phyloP scores from a whole-genome alignment of 2,797 vertebrate species.

The Spondyliosoma cantharus region DNA sequence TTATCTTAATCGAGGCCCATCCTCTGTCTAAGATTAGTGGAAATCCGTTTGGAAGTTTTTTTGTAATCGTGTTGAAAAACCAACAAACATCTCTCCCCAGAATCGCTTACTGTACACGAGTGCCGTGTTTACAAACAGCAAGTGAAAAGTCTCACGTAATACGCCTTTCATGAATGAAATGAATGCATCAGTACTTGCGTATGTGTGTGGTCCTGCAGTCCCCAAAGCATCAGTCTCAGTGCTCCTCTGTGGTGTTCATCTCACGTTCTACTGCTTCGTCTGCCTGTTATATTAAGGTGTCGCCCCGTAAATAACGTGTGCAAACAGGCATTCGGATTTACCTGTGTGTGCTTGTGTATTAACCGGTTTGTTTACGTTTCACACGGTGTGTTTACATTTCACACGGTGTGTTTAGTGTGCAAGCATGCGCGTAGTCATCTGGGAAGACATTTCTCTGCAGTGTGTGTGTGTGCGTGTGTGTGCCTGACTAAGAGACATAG shows the following conservation, averaged over 20 bases:
- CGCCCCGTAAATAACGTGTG: conserved; percentile 32
- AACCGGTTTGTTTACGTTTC: conserved; percentile 52
- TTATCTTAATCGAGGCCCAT: no score
- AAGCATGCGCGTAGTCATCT: not conserved
- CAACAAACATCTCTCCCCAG: no score
- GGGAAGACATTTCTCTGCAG: no score
- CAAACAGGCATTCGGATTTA: conserved; percentile 43
- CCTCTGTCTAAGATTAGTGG: no score
- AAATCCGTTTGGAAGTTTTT: no score
- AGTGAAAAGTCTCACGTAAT: no score
- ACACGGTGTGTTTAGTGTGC: conserved; percentile 15
- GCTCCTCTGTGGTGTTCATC: conserved; percentile 22
- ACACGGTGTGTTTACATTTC: conserved; percentile 37
- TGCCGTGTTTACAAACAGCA: no score
- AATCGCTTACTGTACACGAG: no score
- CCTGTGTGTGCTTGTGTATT: conserved; percentile 40
- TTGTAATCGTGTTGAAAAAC: no score
- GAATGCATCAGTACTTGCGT: not conserved
- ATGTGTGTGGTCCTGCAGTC: conserved; percentile 51
- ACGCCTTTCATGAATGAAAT: not conserved
- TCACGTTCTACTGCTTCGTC: conserved; percentile 30
- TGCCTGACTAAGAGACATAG: conserved; percentile 4
- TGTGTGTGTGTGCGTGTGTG: conserved; percentile 18
- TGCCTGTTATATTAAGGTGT: conserved; percentile 39
- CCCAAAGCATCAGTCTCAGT: not conserved